These are phyloP conservation scores for Cheirogaleus major DNA, from an alignment of 2,797 vertebrate genomes.

Conservation along the genomic window DNA sequence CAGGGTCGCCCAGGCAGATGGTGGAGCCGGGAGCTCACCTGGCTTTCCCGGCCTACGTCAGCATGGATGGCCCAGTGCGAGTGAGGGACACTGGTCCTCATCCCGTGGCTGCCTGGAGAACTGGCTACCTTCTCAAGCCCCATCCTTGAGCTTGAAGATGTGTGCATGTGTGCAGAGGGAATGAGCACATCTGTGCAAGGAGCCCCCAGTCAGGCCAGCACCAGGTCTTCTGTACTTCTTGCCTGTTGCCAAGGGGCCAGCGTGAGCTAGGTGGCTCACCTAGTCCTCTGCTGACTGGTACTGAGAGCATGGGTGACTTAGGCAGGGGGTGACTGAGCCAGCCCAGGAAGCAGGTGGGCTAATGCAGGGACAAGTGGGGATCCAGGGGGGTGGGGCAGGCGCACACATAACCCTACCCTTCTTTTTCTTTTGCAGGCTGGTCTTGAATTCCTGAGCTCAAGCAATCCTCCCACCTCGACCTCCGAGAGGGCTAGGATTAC, in stretches of 20 bases:
- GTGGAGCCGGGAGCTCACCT: not conserved
- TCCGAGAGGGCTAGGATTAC: too few relatives aligned
- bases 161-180: too few relatives aligned
- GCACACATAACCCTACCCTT: not conserved
- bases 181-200: not conserved
- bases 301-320: not conserved
- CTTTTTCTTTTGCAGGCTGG: too few relatives aligned
- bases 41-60: not conserved
- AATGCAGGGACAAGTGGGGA: too few relatives aligned
- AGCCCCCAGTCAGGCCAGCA: rapidly evolving
- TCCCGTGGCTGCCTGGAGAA: not conserved
- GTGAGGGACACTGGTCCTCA: not conserved
- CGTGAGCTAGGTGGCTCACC: not conserved
- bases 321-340: not conserved
- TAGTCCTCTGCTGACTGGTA: not conserved
- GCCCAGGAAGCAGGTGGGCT: not conserved
- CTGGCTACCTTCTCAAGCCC: not conserved
- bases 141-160: not conserved
- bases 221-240: not conserved
- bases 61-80: not conserved
- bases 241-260: not conserved
- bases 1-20: not conserved
- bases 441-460: too few relatives aligned
- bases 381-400: not conserved
- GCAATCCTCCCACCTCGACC: too few relatives aligned